These are phyloP conservation scores for Sphenodon punctatus DNA, from an alignment of 2,797 vertebrate genomes.

Conservation along the genomic window DNA sequence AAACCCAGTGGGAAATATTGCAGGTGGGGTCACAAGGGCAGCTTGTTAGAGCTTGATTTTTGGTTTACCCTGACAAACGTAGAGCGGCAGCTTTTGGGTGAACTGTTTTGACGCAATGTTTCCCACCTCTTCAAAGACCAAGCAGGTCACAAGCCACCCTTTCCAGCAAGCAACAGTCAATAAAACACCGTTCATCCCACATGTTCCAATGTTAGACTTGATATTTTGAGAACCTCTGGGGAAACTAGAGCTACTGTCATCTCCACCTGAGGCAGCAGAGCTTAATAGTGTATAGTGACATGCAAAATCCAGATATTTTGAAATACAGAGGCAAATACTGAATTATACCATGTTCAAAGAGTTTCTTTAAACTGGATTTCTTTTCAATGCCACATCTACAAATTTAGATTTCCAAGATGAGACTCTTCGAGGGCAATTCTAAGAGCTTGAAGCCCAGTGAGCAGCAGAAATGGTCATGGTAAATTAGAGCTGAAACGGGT, in stretches of 20 bases:
- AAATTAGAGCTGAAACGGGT: too few species aligned
- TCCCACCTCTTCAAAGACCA: background rate
- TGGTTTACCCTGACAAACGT: background rate
- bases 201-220: background rate
- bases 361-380: too few species aligned
- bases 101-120: background rate
- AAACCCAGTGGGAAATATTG: background rate
- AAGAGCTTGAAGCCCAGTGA: too few species aligned
- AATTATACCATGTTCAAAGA: too few species aligned
- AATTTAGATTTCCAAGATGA: too few species aligned
- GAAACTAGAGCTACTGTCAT: background rate
- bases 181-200: background rate
- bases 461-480: too few species aligned
- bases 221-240: background rate
- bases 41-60: background rate
- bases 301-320: background rate
- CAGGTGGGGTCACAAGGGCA: background rate
- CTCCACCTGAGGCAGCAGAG: background rate
- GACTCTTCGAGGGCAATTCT: too few species aligned
- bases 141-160: background rate
- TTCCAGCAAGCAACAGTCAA: background rate
- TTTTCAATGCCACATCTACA: too few species aligned
- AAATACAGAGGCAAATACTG: background rate
- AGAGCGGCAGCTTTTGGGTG: background rate
- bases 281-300: background rate